Conservation (phyloP, 2,113 vertebrate genomes). For the Chinchilla lanigera region DNA sequence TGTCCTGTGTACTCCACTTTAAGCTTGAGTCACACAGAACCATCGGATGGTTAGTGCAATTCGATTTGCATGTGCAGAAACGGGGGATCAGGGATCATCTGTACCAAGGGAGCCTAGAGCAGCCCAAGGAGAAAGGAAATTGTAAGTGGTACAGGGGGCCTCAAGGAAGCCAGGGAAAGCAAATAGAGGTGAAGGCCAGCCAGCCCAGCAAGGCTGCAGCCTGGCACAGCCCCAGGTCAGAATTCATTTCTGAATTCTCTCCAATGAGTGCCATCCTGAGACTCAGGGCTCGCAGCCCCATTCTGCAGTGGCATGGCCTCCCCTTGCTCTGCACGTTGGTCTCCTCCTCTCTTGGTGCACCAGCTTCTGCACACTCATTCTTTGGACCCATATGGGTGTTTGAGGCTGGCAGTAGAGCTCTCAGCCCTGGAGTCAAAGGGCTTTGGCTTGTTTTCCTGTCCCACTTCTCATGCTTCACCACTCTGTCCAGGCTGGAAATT, state of each 20-base stretch:
- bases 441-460: neutral
- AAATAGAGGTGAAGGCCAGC: neutral
- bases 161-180: neutral
- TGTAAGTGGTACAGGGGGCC: neutral
- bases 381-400: neutral
- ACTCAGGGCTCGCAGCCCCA: fast-evolving
- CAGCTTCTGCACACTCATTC: neutral
- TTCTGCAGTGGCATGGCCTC: neutral
- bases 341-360: neutral
- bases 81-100: neutral
- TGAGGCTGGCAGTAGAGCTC: neutral
- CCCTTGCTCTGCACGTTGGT: neutral
- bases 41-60: fast-evolving
- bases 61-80: neutral
- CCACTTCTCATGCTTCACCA: neutral
- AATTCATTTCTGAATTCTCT: fast-evolving
- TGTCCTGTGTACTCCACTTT: fast-evolving
- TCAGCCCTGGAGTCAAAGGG: neutral
- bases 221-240: neutral
- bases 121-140: neutral
- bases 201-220: neutral
- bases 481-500: neutral
- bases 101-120: neutral
- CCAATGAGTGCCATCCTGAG: too few species aligned
- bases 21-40: neutral